Percentiles rank a stretch among this genome's conserved stretches.
phyloP scores from a whole-genome alignment of 2,888 invertebrate species.

The Petrolisthes cinctipes region DNA sequence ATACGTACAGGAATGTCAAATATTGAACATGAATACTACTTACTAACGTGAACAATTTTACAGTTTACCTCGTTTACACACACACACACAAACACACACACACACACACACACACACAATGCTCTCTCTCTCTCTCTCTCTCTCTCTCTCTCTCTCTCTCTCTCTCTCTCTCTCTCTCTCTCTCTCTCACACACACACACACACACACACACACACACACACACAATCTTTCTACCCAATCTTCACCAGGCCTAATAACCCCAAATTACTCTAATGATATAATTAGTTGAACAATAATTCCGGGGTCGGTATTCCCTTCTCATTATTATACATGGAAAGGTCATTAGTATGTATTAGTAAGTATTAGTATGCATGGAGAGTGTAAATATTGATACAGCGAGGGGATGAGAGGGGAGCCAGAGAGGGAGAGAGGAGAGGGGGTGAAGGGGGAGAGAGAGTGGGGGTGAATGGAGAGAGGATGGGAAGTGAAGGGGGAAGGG shows the following conservation, averaged over 20 bases:
- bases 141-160: too few species aligned
- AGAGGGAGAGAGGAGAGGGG: constrained; percentile 10
- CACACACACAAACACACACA: too few species aligned
- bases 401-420: not conserved
- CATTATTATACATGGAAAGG: constrained; percentile 21
- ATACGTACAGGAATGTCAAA: too few species aligned
- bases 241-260: not conserved
- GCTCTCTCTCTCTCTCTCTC: too few species aligned
- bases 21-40: too few species aligned
- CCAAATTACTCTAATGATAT: not conserved
- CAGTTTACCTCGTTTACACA: too few species aligned
- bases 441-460: constrained; percentile 7
- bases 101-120: too few species aligned
- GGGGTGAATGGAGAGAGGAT: not conserved
- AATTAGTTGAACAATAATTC: not conserved
- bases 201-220: constrained; percentile 30
- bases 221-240: not conserved
- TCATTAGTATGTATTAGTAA: not conserved
- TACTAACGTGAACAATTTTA: too few species aligned
- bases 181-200: constrained; percentile 11
- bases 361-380: constrained; percentile 13
- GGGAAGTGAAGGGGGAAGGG: not conserved
- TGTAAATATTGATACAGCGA: not conserved
- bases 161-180: constrained; percentile 9
- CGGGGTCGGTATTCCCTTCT: not conserved